Percentiles rank a stretch among this genome's conserved stretches.
These are phyloP conservation scores for Ascidia mentula DNA, from an alignment of 23 tunicate genomes.

Conservation along the genomic window DNA sequence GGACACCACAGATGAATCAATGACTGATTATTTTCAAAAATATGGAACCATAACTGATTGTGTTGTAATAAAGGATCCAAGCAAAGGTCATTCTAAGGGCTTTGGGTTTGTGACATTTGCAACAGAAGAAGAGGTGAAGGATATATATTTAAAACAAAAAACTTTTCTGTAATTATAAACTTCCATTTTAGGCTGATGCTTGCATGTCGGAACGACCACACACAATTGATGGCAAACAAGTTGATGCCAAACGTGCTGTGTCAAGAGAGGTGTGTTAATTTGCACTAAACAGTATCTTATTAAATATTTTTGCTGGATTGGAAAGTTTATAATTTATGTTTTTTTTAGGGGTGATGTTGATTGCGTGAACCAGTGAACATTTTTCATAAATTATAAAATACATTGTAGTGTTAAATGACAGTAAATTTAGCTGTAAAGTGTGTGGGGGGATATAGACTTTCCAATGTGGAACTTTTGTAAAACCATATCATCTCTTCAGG, in stretches of 20 bases:
- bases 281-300: background rate
- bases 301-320: too few relatives aligned
- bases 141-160: background rate
- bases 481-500: slow-evolving; percentile 30
- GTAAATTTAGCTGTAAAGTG: too few relatives aligned
- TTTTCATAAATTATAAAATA: too few relatives aligned
- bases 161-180: too few relatives aligned
- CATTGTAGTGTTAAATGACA: too few relatives aligned
- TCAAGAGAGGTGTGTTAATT: slow-evolving; percentile 70
- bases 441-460: too few relatives aligned
- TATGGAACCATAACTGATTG: slow-evolving; percentile 82
- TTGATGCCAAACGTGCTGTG: slow-evolving; percentile 96
- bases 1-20: slow-evolving; percentile 82
- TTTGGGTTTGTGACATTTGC: slow-evolving; percentile 96
- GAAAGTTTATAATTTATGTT: too few relatives aligned
- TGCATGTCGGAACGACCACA: slow-evolving; percentile 93
- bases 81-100: slow-evolving; percentile 60
- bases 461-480: background rate
- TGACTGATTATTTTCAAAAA: slow-evolving; percentile 67
- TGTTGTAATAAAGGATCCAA: slow-evolving; percentile 77
- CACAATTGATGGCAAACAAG: slow-evolving; percentile 43
- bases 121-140: slow-evolving; percentile 62
- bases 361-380: too few relatives aligned
- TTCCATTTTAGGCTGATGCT: slow-evolving; percentile 64
- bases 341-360: too few relatives aligned